Evolutionary conservation across 2,888 invertebrate genomes (phyloP).

Genomic region (Spodoptera exigua): DNA sequence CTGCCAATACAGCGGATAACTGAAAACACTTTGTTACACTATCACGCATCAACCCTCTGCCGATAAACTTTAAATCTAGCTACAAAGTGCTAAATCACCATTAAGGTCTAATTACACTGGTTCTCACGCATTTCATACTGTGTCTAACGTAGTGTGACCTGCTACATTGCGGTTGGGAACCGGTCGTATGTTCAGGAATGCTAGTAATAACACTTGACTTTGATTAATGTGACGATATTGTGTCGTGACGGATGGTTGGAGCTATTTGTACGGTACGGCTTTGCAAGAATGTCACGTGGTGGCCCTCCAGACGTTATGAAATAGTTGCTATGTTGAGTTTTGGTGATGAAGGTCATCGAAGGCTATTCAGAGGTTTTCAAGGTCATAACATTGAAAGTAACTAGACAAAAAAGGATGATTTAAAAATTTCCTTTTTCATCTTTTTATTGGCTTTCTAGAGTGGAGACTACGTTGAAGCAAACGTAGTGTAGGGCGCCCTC

Average conservation of each 20-base stretch:
- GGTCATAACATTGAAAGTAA: too few species aligned
- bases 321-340: too few species aligned
- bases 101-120: slow-evolving; percentile 21
- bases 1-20: neutral
- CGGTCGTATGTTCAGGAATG: slow-evolving; percentile 36
- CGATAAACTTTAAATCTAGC: slow-evolving; percentile 14
- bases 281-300: slow-evolving; percentile 1
- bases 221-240: slow-evolving; percentile 53
- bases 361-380: too few species aligned
- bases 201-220: slow-evolving; percentile 55
- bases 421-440: too few species aligned
- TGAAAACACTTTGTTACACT: neutral
- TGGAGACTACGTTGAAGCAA: too few species aligned
- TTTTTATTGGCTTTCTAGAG: too few species aligned
- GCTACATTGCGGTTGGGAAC: slow-evolving; percentile 23
- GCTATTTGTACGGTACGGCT: slow-evolving; percentile 29
- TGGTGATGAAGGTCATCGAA: too few species aligned
- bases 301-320: too few species aligned
- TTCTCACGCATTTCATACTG: neutral
- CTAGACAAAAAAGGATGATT: too few species aligned
- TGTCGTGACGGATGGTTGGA: slow-evolving; percentile 26
- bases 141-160: slow-evolving; percentile 13
- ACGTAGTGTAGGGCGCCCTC: too few species aligned
- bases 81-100: slow-evolving; percentile 41
- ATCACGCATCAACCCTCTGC: neutral